Percentiles rank a stretch among this genome's conserved stretches.
These are phyloP conservation scores for Holothuria glaberrima DNA, from an alignment of 35 echinoderm and acorn worm species.

Conservation along the genomic window DNA sequence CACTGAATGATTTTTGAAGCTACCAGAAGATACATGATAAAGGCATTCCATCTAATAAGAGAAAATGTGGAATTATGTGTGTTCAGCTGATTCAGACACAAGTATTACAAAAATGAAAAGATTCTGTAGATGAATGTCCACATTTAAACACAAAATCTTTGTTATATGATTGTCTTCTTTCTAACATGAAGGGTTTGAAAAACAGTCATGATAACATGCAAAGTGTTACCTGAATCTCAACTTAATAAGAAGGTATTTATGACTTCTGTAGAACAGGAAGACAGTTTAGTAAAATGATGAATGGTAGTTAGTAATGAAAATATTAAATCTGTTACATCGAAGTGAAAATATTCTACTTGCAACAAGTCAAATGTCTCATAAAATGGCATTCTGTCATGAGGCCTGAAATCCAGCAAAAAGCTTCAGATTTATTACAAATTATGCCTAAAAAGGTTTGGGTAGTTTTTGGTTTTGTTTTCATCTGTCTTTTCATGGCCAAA, in stretches of 20 bases:
- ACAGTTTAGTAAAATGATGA: not conserved
- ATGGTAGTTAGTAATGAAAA: slow-evolving; percentile 24
- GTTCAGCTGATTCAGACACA: slow-evolving; percentile 34
- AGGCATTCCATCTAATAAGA: not conserved
- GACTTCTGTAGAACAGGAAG: not conserved
- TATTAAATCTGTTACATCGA: no score
- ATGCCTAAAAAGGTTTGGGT: no score
- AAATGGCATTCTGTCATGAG: no score
- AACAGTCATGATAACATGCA: not conserved
- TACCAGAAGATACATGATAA: not conserved
- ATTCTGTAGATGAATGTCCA: not conserved
- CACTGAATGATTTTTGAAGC: not conserved
- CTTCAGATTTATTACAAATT: no score
- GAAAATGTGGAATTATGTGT: slow-evolving; percentile 38
- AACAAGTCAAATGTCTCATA: no score
- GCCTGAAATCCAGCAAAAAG: no score
- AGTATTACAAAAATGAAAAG: slow-evolving; percentile 26
- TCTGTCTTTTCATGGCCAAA: no score
- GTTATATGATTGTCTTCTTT: slow-evolving; percentile 29
- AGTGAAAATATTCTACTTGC: not conserved
- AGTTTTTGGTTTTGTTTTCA: no score
- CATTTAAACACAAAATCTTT: not conserved
- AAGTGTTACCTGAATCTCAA: no score
- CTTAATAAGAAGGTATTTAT: not conserved
- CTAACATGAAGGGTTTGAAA: slow-evolving; percentile 41